phyloP scores from a whole-genome alignment of 2,888 invertebrate species.

The Phaonia tiefii region DNA sequence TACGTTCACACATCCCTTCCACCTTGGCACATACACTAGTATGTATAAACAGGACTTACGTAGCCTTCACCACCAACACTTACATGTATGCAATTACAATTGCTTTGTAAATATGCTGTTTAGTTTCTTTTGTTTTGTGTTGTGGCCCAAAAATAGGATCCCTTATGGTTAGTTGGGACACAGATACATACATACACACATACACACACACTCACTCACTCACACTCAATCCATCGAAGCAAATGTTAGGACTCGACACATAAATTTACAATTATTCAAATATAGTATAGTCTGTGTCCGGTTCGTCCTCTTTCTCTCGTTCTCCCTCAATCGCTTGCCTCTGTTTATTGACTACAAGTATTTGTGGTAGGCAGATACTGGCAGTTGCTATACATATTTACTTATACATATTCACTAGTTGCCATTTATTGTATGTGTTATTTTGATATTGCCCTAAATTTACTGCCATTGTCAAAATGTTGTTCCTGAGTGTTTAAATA shows the following conservation, averaged over 20 bases:
- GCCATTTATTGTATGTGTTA: not conserved
- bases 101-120: slow-evolving; percentile 36
- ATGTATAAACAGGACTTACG: not conserved
- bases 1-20: slow-evolving; percentile 3
- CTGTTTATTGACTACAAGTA: not conserved
- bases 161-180: slow-evolving; percentile 15
- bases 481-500: slow-evolving; percentile 32
- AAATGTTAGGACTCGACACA: too few species aligned
- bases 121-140: slow-evolving; percentile 46
- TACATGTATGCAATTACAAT: slow-evolving; percentile 23
- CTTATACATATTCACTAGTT: too few species aligned
- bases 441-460: slow-evolving; percentile 37
- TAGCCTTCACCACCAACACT: too few species aligned
- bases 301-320: too few species aligned
- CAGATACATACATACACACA: not conserved
- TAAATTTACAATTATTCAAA: too few species aligned
- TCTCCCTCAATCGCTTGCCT: not conserved
- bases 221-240: too few species aligned
- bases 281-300: too few species aligned
- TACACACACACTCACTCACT: not conserved
- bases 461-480: slow-evolving; percentile 40
- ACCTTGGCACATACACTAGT: not conserved
- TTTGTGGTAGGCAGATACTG: not conserved
- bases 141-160: slow-evolving; percentile 34
- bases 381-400: not conserved